phyloP scores from a whole-genome alignment of 2,888 invertebrate species.

The Conus canariensis region DNA sequence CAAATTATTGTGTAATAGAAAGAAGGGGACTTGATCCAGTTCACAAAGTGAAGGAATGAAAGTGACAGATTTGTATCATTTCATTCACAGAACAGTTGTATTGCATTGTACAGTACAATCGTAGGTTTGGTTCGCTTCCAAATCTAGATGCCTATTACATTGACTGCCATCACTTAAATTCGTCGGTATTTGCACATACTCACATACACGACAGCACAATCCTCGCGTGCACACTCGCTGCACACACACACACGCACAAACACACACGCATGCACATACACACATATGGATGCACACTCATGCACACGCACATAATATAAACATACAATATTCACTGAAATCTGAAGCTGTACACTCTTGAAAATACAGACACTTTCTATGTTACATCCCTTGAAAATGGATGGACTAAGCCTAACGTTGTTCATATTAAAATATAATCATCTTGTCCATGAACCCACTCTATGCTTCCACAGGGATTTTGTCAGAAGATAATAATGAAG shows the following conservation, averaged over 20 bases:
- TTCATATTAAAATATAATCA: too few species aligned
- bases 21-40: neutral
- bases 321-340: too few species aligned
- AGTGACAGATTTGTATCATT: neutral
- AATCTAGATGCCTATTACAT: neutral
- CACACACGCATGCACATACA: neutral
- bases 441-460: too few species aligned
- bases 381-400: too few species aligned
- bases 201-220: neutral
- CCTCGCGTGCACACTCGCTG: too few species aligned
- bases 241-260: neutral
- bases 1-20: neutral
- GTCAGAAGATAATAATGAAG: neutral
- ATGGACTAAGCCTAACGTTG: too few species aligned
- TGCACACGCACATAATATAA: neutral
- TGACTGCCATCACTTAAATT: neutral
- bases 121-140: neutral
- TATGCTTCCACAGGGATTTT: too few species aligned
- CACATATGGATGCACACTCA: neutral
- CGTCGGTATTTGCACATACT: too few species aligned
- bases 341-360: too few species aligned
- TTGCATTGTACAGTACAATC: neutral
- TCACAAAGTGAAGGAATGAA: neutral
- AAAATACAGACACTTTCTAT: too few species aligned
- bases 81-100: neutral